phyloP scores from a whole-genome alignment of 2,797 vertebrate genomes.

The Eulemur coronatus region DNA sequence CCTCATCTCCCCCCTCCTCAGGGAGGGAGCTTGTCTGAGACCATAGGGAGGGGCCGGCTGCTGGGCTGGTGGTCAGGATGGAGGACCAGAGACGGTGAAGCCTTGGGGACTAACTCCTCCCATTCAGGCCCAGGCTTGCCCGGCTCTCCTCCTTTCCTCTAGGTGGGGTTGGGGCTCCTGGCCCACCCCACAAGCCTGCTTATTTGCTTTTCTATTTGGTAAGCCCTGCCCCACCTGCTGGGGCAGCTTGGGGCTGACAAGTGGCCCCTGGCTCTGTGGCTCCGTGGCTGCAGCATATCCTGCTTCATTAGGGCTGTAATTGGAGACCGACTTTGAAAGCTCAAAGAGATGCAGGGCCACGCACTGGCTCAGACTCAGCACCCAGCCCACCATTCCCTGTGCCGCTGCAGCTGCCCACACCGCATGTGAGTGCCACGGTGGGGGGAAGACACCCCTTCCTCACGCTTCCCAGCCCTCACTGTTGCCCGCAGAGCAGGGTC shows the following conservation, averaged over 20 bases:
- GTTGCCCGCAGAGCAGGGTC: constrained; percentile 5
- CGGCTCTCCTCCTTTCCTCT: neutral
- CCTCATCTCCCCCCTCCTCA: neutral
- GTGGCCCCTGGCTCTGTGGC: constrained; percentile 50
- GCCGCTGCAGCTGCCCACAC: constrained; percentile 30
- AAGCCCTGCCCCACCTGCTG: neutral
- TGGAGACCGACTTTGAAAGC: constrained; percentile 62
- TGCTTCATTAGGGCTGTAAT: constrained; percentile 75
- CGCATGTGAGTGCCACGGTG: neutral
- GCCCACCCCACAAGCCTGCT: neutral
- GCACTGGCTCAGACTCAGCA: neutral
- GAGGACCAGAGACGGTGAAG: neutral
- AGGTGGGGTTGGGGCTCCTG: neutral
- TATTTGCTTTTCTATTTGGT: constrained; percentile 30
- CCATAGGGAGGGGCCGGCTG: neutral
- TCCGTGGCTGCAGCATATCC: constrained; percentile 36
- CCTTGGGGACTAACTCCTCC: neutral
- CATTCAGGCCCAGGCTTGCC: neutral
- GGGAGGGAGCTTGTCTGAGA: neutral
- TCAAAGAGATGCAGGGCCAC: constrained; percentile 83
- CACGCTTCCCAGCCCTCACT: neutral
- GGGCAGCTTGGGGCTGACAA: constrained; percentile 46
- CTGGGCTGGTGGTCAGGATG: neutral
- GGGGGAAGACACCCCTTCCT: neutral
- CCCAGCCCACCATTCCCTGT: neutral